phyloP scores from a whole-genome alignment of 92 coral and sea anemone species.

The Bergia sp. region DNA sequence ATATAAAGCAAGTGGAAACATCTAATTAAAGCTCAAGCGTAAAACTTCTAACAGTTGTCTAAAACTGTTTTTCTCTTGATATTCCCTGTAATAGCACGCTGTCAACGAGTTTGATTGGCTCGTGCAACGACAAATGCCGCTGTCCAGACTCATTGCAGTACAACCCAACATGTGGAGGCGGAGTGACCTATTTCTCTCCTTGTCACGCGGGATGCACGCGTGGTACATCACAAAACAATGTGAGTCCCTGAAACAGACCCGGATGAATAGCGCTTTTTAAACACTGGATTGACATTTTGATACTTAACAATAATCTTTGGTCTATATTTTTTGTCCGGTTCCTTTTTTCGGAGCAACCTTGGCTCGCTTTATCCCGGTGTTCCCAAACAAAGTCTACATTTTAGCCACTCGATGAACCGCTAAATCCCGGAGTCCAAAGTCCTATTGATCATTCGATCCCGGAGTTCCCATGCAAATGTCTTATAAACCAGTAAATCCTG shows the following conservation, averaged over 20 bases:
- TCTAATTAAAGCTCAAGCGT: neutral
- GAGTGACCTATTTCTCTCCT: conserved; percentile 72
- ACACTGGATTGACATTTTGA: no score
- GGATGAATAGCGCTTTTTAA: no score
- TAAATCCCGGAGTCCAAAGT: no score
- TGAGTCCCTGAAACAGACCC: neutral
- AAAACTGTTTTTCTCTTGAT: neutral
- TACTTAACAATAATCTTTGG: no score
- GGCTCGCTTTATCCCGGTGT: no score
- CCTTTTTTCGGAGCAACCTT: no score
- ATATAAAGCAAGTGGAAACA: neutral
- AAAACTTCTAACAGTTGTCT: neutral
- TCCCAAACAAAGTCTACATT: neutral
- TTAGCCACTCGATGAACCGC: no score
- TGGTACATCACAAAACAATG: conserved; percentile 2
- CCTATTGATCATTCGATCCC: no score
- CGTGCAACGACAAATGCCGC: conserved; percentile 68
- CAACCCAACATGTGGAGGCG: conserved; percentile 67
- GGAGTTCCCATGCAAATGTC: no score
- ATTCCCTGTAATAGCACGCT: conserved; percentile 34
- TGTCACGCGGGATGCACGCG: conserved; percentile 76
- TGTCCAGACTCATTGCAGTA: conserved; percentile 51
- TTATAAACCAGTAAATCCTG: no score
- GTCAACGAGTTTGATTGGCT: conserved; percentile 40
- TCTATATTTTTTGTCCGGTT: no score